Evolutionary conservation across 1,140 invertebrate species (phyloP).

Genomic region (Drosophila auraria): DNA sequence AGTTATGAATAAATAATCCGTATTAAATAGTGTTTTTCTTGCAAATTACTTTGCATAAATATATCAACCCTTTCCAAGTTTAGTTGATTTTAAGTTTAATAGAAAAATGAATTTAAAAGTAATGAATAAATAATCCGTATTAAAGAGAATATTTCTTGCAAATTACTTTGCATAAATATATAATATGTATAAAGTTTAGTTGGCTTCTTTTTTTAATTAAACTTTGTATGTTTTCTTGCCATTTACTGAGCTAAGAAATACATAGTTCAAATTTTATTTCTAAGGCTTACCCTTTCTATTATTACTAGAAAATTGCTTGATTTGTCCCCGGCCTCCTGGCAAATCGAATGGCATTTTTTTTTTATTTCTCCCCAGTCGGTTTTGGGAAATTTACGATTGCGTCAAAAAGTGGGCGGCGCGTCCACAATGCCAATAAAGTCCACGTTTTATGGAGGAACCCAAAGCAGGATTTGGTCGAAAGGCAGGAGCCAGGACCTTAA

Average conservation of each 20-base stretch:
- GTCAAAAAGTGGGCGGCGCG: constrained; percentile 23
- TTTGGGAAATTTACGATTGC: constrained; percentile 35
- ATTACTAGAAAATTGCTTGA: constrained; percentile 10
- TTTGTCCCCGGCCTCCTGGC: constrained; percentile 1
- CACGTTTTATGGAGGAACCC: constrained; percentile 25
- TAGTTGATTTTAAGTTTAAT: too few relatives aligned
- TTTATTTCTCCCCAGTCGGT: constrained; percentile 37
- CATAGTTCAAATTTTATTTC: neutral
- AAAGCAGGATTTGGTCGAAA: constrained; percentile 18
- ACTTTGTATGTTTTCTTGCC: neutral
- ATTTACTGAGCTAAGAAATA: neutral
- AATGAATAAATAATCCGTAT: too few relatives aligned
- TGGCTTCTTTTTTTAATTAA: neutral
- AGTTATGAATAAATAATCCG: too few relatives aligned
- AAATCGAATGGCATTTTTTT: constrained; percentile 39
- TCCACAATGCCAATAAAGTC: constrained; percentile 37
- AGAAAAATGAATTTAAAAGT: too few relatives aligned
- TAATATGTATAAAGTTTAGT: neutral
- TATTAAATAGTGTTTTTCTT: too few relatives aligned
- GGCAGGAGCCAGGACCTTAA: constrained; percentile 3
- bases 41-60: neutral
- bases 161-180: neutral
- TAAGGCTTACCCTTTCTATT: neutral
- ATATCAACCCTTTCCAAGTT: neutral
- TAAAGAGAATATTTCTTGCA: too few relatives aligned